phyloP scores from a whole-genome alignment of 2,113 vertebrate genomes.

The Semicossyphus pulcher region DNA sequence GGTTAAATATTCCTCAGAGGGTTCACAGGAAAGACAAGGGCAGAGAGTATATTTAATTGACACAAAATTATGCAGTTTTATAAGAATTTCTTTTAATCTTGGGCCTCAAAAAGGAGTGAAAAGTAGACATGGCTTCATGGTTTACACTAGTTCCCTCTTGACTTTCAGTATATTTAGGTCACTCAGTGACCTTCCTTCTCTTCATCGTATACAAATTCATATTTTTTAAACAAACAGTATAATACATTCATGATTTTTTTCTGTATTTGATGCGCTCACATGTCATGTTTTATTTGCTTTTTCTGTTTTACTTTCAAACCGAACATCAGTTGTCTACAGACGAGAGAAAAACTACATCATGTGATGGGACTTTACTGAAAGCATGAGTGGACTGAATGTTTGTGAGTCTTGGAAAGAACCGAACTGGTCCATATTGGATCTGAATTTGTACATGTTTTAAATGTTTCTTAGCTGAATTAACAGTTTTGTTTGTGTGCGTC shows the following conservation, averaged over 20 bases:
- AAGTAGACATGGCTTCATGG: too few species aligned
- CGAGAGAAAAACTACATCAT: background rate
- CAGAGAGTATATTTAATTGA: background rate
- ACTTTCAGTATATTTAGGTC: too few species aligned
- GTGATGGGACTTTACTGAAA: too few species aligned
- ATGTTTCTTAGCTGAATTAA: slow-evolving; percentile 14
- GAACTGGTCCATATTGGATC: slow-evolving; percentile 74
- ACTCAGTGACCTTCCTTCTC: too few species aligned
- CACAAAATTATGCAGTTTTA: background rate
- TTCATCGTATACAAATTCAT: too few species aligned
- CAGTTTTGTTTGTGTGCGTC: background rate
- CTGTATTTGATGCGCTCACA: background rate
- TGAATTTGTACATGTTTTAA: slow-evolving; percentile 30
- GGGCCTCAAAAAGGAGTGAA: background rate
- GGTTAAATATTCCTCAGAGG: background rate
- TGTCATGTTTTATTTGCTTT: too few species aligned
- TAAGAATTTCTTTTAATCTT: background rate
- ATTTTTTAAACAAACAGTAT: too few species aligned
- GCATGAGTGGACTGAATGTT: background rate
- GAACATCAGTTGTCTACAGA: background rate
- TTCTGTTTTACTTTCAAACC: too few species aligned
- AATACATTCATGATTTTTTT: too few species aligned
- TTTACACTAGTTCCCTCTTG: too few species aligned
- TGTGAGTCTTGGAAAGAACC: background rate
- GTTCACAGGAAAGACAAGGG: background rate